Conservation (phyloP, 2,113 vertebrate species). For the Salminus brasiliensis region DNA sequence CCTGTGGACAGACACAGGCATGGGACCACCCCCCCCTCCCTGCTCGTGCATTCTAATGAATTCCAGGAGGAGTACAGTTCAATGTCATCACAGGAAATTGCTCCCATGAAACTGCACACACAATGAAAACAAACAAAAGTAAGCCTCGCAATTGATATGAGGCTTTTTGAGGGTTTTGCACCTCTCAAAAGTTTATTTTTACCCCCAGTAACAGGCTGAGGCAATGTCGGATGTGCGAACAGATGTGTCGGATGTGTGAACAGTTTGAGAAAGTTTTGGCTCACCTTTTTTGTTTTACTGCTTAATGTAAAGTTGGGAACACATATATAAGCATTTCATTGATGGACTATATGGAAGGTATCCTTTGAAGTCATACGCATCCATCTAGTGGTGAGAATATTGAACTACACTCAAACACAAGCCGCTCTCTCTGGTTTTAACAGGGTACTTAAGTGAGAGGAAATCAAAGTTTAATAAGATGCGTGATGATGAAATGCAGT, state of each 20-base stretch:
- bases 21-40: slow-evolving; percentile 28
- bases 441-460: neutral
- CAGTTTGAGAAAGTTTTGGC: slow-evolving; percentile 6
- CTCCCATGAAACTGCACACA: slow-evolving; percentile 70
- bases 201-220: slow-evolving; percentile 1
- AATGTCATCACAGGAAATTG: slow-evolving; percentile 73
- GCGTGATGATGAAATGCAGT: neutral
- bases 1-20: slow-evolving; percentile 55
- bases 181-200: slow-evolving; percentile 41
- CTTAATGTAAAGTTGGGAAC: neutral
- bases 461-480: neutral
- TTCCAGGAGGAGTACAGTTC: slow-evolving; percentile 72
- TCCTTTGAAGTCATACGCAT: slow-evolving; percentile 56
- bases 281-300: too few species aligned
- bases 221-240: neutral
- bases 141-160: slow-evolving; percentile 73
- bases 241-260: too few species aligned
- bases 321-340: neutral
- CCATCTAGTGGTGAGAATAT: slow-evolving; percentile 75
- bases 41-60: slow-evolving; percentile 72
- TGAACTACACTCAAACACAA: slow-evolving; percentile 61
- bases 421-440: neutral
- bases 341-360: neutral
- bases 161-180: slow-evolving; percentile 50
- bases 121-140: slow-evolving; percentile 75